Evolutionary conservation across 2,797 vertebrate species (phyloP), one percentile per base, ranked within the genome.

Genomic region (Bradypodion ventrale): DNA sequence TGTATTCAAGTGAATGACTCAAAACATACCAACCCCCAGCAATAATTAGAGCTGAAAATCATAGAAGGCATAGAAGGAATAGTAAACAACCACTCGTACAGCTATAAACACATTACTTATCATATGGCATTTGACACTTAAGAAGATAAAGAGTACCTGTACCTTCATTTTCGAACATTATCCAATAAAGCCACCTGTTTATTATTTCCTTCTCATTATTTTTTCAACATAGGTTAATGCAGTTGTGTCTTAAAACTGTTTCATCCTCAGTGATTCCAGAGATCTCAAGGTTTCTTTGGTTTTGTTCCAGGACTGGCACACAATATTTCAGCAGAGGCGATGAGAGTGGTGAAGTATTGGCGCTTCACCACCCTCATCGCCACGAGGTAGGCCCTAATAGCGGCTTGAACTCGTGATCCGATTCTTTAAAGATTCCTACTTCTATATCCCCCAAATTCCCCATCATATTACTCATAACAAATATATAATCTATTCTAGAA

Each of bases 11-110:
- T 78, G 70, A 49, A 87, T 69, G 19, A 78, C 80, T 1, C 27
- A 66, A 76, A 91, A 49, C 12, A 49, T 49, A 49, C n/a, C n/a
- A n/a, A 12, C 46, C 46, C 46, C 27, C 87, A 90, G 85, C 40
- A 89, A 59, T 83, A 92, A 88, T 89, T 89, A 90, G 62, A 83
- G 37, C 5, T 80, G 80, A 90, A 85, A 76, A 65, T n/a, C 87
- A 42, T 65, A 1, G 7, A 88, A 90, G 76, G 76, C 21, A n/a
- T 6, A 12, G 79, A 82, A 44, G 66, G 27, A 87, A 84, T n/a
- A 81, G 88, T 32, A 86, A 42, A 29, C 83, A 85, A 80, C 82
- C 13, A 69, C 1, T 3, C 83, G 83, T 35, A 70, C 1, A 83
- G 63, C 44, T 3, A 82, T 85, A 23, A 2, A 29, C 4, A 86